Base-by-base conservation (phyloP, 2,888 invertebrate genomes). In the Lepidonotus clava region DNA sequence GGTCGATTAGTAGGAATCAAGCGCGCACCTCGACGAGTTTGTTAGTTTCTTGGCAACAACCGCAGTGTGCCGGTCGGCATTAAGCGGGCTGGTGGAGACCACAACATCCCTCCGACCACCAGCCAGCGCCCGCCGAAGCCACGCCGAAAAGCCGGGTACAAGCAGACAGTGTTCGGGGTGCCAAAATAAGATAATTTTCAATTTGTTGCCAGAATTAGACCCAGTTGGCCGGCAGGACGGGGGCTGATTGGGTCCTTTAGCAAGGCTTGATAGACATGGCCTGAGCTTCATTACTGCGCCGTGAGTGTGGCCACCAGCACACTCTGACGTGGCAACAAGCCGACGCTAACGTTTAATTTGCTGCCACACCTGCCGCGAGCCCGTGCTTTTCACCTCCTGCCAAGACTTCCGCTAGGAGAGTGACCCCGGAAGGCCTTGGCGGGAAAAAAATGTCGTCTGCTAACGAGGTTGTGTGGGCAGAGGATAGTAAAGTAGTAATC, bases 1-100 rank as follows among this genome's bases (percentile, higher is more conserved):
- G 61, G 61, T 28, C 61, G 61, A 61, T 61, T 61, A 61, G 61
- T 61, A 28, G 61, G 61, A 61, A 61, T 61, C 61, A 61, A 61
- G 61, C 24, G 61, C 28, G 61, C 28, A 61, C 61, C 61, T 1
- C 18, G 28, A 32, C 28, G 61, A 61, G 28, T 61, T 61, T 61
- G 61, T 61, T 61, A 61, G 61, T 32, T 61, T 24, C 61, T 32
- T 61, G 61, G 28, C 61, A 61, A 61, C 61, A 61, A 61, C 28
- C 61, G 5, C 61, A 32, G n/a, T 61, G 28, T 2, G 24, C 28
- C 61, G 11, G 24, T 11, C 61, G 24, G 11, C 28, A 61, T 61
- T 61, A 61, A 46, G 61, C 1, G 2, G 28, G 11, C 61, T 61
- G 24, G 21, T n/a, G 61, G 28, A 24, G 5, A 24, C 61, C 4